phyloP scores from a whole-genome alignment of 2,797 vertebrate species.

The Hyperoplus lanceolatus region DNA sequence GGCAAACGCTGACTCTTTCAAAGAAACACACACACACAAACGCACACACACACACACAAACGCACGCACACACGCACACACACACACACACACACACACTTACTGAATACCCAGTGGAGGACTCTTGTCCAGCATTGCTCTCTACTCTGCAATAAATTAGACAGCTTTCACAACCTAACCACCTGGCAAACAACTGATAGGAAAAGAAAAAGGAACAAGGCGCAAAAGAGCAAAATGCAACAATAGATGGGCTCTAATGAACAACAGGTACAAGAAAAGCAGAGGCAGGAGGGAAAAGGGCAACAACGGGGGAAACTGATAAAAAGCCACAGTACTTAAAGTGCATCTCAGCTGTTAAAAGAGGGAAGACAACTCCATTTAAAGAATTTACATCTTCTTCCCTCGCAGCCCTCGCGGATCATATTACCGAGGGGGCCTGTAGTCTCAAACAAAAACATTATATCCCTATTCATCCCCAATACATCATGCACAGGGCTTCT shows the following conservation, averaged over 20 bases:
- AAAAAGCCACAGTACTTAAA: constrained; percentile 38
- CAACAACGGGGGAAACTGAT: constrained; percentile 54
- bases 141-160: constrained; percentile 74
- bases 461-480: constrained; percentile 15
- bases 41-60: background rate
- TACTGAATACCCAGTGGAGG: constrained; percentile 50
- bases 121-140: constrained; percentile 59
- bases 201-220: constrained; percentile 61
- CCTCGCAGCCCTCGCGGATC: background rate
- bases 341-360: constrained; percentile 42
- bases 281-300: constrained; percentile 47
- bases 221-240: constrained; percentile 65
- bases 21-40: no score
- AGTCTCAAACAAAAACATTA: background rate
- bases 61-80: background rate
- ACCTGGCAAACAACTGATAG: constrained; percentile 80
- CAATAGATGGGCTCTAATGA: constrained; percentile 73
- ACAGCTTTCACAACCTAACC: constrained; percentile 70
- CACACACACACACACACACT: constrained; percentile 5
- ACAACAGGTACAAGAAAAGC: constrained; percentile 71
- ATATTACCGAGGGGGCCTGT: background rate
- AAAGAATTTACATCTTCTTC: constrained; percentile 44
- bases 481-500: background rate
- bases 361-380: constrained; percentile 42
- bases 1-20: constrained; percentile 1